These are phyloP conservation scores for Silurus asotus DNA, from an alignment of 2,113 vertebrate genomes.

Conservation along the genomic window DNA sequence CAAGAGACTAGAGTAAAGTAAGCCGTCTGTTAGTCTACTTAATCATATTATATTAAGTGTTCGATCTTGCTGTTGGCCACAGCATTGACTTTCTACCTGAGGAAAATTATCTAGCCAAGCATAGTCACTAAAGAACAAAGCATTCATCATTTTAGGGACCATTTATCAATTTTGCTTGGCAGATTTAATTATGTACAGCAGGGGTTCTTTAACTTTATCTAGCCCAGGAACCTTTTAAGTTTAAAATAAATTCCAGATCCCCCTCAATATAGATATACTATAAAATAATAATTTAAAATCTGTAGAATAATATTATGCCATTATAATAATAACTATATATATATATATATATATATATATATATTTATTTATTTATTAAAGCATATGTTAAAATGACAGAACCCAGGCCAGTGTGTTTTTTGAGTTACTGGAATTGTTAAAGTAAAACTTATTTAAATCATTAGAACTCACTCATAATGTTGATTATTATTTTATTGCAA, in stretches of 20 bases:
- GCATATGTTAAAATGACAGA: not conserved
- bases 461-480: not conserved
- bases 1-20: not conserved
- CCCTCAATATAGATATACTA: not conserved
- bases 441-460: not conserved
- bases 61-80: slow-evolving; percentile 49
- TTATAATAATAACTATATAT: not conserved
- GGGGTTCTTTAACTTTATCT: not conserved
- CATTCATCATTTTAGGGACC: slow-evolving; percentile 1
- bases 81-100: slow-evolving; percentile 59
- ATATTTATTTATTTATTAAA: too few relatives aligned
- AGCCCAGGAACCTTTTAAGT: not conserved
- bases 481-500: not conserved
- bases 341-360: too few relatives aligned
- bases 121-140: not conserved
- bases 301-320: not conserved
- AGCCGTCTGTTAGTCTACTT: not conserved
- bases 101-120: slow-evolving; percentile 53
- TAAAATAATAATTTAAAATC: not conserved
- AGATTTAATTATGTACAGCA: not conserved
- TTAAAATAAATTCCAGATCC: not conserved
- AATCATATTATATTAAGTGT: slow-evolving; percentile 30
- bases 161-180: slow-evolving; percentile 1
- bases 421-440: not conserved
- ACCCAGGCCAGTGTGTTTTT: not conserved